Evolutionary conservation across 2,888 invertebrate species (phyloP), one percentile per base, ranked within the genome.

Genomic region (Nomada ferruginata): DNA sequence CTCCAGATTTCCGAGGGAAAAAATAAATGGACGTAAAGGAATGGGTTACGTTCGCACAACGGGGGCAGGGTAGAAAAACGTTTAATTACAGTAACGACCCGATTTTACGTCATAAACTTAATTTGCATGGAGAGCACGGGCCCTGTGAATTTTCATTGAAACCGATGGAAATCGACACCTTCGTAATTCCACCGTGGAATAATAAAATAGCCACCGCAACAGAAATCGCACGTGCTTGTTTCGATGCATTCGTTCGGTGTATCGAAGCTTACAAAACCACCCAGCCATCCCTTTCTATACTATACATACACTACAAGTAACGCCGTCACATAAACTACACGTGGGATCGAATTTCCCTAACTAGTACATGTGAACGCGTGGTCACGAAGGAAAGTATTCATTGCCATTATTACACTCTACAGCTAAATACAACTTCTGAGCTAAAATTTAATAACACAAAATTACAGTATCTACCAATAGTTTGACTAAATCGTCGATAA

Each of bases 61-160:
- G 23, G 11, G 10, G 18, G 23, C 9, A 11, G 15, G 29, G 13
- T 5, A 5, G 20, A n/a, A 10, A 5, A 70, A 60, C 47, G 60
- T 68, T 61, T 60, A 75, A 75, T 75, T 53, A 44, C 69, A 4
- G 26, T 74, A 60, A 59, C 59, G 69, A 52, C 3, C 23, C 0
- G 52, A 11, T 60, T 57, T 3, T 47, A 36, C 29, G 13, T n/a
- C 26, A n/a, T 26, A 50, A 59, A 50, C 60, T 52, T 50, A 44
- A 75, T 75, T 75, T 75, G 42, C 59, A 52, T 7, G 15, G 52
- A 36, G 53, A 68, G 60, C 42, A 29, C 42, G 9, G 7, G 47
- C 1, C 42, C 60, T 23, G 20, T 26, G 44, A 20, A 61, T 68
- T 69, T 60, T 60, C 29, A 42, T 42, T 29, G 11, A 53, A 72